These are phyloP conservation scores for Drosophila nigromelanica DNA, from an alignment of 1,140 invertebrate genomes.

Conservation along the genomic window DNA sequence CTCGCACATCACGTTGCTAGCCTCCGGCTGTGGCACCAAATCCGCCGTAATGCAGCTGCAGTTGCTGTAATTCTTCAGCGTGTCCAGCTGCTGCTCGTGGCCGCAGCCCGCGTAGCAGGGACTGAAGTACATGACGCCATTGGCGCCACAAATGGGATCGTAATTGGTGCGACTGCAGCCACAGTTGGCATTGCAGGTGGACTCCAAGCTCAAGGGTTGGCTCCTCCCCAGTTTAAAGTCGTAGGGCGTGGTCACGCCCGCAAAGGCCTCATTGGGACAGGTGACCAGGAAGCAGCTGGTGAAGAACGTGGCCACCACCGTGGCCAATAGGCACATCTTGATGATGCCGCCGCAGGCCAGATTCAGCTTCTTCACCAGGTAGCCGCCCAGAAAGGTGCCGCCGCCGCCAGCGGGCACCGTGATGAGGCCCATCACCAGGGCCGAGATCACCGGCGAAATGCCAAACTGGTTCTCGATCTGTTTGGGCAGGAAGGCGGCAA, in stretches of 20 bases:
- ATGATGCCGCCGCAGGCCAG: conserved; percentile 91
- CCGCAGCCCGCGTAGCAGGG: conserved; percentile 93
- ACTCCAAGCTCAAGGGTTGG: conserved; percentile 68
- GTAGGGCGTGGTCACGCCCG: conserved; percentile 89
- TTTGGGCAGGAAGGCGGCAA: conserved; percentile 93
- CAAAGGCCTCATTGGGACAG: conserved; percentile 90
- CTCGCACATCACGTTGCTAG: conserved; percentile 85
- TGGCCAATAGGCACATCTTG: conserved; percentile 88
- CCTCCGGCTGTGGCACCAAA: conserved; percentile 19
- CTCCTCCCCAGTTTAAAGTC: conserved; percentile 1
- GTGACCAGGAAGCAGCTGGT: conserved; percentile 88
- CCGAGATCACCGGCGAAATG: conserved; percentile 89
- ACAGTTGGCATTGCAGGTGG: conserved; percentile 88
- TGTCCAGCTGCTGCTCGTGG: conserved; percentile 74
- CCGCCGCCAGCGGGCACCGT: conserved; percentile 90
- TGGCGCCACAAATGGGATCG: conserved; percentile 89
- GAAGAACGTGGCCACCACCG: conserved; percentile 86
- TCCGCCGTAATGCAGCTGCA: conserved; percentile 85
- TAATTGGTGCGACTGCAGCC: conserved; percentile 85
- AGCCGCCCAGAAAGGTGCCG: conserved; percentile 92
- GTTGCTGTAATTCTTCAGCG: conserved; percentile 84
- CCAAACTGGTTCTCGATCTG: conserved; percentile 93
- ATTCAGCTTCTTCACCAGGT: conserved; percentile 90
- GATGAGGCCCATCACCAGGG: conserved; percentile 90
- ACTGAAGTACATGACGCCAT: conserved; percentile 92